Conservation (phyloP, 2,888 invertebrate species). For the Tetragnatha montana region DNA sequence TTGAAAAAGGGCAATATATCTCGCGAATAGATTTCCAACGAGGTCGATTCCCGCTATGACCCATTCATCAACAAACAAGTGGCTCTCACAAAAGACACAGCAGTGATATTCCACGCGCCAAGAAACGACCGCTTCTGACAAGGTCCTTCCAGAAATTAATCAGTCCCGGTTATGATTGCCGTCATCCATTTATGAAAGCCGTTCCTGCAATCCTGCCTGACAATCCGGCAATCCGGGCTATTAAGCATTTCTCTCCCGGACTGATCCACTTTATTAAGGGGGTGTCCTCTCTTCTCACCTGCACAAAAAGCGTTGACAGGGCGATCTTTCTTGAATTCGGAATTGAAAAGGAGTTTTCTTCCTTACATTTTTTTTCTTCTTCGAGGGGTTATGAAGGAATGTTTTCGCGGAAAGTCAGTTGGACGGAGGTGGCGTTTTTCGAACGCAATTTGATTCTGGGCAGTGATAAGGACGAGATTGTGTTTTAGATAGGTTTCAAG, state of each 20-base stretch:
- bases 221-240: constrained; percentile 43
- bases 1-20: too few species aligned
- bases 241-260: constrained; percentile 22
- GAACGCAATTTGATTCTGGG: not conserved
- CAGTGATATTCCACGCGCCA: constrained; percentile 24
- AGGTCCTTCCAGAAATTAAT: constrained; percentile 29
- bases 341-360: constrained; percentile 6
- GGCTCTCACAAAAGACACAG: not conserved
- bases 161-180: constrained; percentile 53
- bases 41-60: not conserved
- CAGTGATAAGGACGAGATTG: not conserved
- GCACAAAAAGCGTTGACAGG: constrained; percentile 7
- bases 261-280: constrained; percentile 3
- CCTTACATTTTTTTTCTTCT: too few species aligned
- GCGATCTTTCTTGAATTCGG: not conserved
- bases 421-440: not conserved
- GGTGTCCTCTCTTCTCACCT: constrained; percentile 4
- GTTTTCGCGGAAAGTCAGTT: not conserved
- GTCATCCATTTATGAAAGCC: constrained; percentile 49
- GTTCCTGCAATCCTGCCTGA: constrained; percentile 18
- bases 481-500: not conserved
- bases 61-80: not conserved
- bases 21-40: too few species aligned
- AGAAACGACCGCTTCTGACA: not conserved
- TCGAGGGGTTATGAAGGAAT: not conserved